Percentiles rank a stretch among this genome's conserved stretches.
Evolutionary conservation across 2,113 vertebrate genomes (phyloP).

Genomic region (Pavo muticus): DNA sequence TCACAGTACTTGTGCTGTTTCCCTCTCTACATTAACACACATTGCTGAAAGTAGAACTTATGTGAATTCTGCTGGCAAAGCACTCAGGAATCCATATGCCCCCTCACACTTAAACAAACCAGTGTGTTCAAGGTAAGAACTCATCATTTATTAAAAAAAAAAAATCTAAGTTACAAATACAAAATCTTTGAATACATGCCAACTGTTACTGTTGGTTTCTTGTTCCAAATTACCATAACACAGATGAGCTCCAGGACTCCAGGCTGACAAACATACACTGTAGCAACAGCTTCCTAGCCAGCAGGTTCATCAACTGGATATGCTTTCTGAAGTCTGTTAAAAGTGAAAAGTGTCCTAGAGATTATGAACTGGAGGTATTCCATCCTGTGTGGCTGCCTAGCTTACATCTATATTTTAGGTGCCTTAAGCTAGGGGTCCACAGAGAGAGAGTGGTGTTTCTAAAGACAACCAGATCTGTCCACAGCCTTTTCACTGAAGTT

Average conservation of each 20-base stretch:
- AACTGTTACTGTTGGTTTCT: slow-evolving; percentile 42
- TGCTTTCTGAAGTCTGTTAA: not conserved
- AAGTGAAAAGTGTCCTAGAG: not conserved
- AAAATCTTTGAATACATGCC: slow-evolving; percentile 53
- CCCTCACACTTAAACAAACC: slow-evolving; percentile 36
- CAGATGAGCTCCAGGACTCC: slow-evolving; percentile 45
- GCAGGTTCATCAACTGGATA: not conserved
- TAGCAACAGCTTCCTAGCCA: slow-evolving; percentile 5
- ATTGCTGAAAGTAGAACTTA: slow-evolving; percentile 66
- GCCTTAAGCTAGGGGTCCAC: not conserved
- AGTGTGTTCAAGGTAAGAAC: slow-evolving; percentile 15
- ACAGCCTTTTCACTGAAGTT: not conserved
- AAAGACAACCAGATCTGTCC: not conserved
- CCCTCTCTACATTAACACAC: slow-evolving; percentile 61
- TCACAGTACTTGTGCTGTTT: slow-evolving; percentile 36
- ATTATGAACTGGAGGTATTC: not conserved
- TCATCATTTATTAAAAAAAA: slow-evolving; percentile 43
- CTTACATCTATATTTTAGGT: not conserved
- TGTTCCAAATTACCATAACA: slow-evolving; percentile 53
- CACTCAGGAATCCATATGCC: slow-evolving; percentile 33
- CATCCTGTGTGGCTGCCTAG: not conserved
- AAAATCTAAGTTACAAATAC: slow-evolving; percentile 44
- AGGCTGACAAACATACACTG: not conserved
- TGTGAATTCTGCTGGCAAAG: slow-evolving; percentile 12
- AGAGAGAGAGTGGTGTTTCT: not conserved